Evolutionary conservation across 2,797 vertebrate genomes (phyloP).

Genomic region (Telmatherina bonti): DNA sequence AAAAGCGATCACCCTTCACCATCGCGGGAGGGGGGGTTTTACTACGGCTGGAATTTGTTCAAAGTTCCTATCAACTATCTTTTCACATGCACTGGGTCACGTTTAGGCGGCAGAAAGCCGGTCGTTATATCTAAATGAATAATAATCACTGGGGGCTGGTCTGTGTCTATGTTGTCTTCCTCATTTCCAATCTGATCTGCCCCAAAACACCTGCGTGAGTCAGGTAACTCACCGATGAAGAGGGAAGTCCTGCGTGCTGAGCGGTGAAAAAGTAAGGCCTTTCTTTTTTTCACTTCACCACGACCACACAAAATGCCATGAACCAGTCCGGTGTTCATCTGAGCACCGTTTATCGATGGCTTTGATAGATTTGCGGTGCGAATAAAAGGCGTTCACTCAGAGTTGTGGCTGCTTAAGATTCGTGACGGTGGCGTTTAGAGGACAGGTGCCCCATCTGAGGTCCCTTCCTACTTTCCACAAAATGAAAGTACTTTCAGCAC

Average conservation of each 20-base stretch:
- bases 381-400: background rate
- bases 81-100: background rate
- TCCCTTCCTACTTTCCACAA: slow-evolving; percentile 34
- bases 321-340: too few species aligned
- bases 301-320: background rate
- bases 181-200: slow-evolving; percentile 31
- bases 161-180: slow-evolving; percentile 15
- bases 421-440: background rate
- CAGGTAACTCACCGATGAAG: slow-evolving; percentile 74
- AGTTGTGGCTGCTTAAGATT: background rate
- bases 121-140: background rate
- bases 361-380: background rate
- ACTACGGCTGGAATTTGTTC: slow-evolving; percentile 48
- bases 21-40: slow-evolving; percentile 21
- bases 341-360: too few species aligned
- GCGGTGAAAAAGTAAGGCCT: slow-evolving; percentile 72
- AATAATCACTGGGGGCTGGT: too few species aligned
- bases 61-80: slow-evolving; percentile 65
- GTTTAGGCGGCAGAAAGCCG: background rate
- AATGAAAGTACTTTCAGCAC: background rate
- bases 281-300: slow-evolving; percentile 26
- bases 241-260: slow-evolving; percentile 67
- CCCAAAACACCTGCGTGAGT: slow-evolving; percentile 76
- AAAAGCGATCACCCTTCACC: slow-evolving; percentile 24
- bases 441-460: slow-evolving; percentile 15